Percentiles rank a stretch among this genome's conserved stretches.
These are phyloP conservation scores for Drosophila nikananu DNA, from an alignment of 1,140 invertebrate species.

Conservation along the genomic window DNA sequence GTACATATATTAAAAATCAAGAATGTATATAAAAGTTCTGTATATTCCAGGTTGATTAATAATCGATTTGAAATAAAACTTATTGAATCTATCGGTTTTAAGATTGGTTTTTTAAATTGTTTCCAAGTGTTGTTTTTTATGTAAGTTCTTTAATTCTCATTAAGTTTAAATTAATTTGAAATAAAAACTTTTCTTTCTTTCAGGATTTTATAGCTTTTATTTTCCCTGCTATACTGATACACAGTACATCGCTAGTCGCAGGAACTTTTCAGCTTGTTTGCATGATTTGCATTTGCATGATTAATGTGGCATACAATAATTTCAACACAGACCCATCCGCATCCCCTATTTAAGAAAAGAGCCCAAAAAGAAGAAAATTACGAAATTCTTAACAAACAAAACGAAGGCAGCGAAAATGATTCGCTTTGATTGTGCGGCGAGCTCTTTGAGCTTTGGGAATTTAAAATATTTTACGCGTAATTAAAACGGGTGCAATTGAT, in stretches of 20 bases:
- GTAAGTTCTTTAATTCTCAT: too few species aligned
- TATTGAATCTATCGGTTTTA: not conserved
- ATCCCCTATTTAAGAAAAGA: slow-evolving; percentile 3
- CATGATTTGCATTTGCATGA: slow-evolving; percentile 27
- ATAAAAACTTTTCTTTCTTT: too few species aligned
- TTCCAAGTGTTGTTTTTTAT: too few species aligned
- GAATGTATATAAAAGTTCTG: not conserved
- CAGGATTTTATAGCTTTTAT: too few species aligned
- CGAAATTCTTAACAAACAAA: slow-evolving; percentile 33
- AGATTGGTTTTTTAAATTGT: not conserved
- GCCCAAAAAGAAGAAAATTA: slow-evolving; percentile 24
- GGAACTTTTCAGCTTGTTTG: slow-evolving; percentile 26
- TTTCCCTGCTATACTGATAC: too few species aligned
- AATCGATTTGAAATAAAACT: not conserved
- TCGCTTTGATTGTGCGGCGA: slow-evolving; percentile 32
- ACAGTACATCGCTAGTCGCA: not conserved
- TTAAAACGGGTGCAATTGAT: slow-evolving; percentile 44
- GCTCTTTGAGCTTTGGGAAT: slow-evolving; percentile 36
- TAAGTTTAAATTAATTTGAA: too few species aligned
- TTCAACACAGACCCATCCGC: not conserved
- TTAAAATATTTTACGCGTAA: slow-evolving; percentile 46
- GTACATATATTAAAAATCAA: not conserved
- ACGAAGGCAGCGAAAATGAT: slow-evolving; percentile 12
- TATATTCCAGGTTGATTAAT: not conserved
- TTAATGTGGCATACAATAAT: slow-evolving; percentile 31